Evolutionary conservation across 92 coral and sea anemone genomes (phyloP).

Genomic region (Virgularia gustaviana): DNA sequence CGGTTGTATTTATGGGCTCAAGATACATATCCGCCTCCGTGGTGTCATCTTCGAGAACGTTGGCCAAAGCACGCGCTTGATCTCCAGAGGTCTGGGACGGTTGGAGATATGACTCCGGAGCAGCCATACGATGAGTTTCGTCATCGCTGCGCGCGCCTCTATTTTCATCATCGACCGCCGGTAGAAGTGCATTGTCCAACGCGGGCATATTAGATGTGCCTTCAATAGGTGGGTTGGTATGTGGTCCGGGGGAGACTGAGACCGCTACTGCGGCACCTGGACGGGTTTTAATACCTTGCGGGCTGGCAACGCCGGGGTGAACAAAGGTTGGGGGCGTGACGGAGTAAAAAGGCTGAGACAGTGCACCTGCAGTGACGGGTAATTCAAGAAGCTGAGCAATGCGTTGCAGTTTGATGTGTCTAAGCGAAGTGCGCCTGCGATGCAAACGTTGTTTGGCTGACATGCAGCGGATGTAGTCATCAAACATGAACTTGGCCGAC

Average conservation of each 20-base stretch:
- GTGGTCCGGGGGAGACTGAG: constrained; percentile 9
- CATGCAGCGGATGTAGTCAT: constrained; percentile 99
- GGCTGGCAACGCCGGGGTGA: constrained; percentile 47
- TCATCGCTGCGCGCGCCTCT: background rate
- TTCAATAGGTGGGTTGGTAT: constrained; percentile 27
- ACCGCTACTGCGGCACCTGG: constrained; percentile 36
- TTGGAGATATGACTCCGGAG: constrained; percentile 75
- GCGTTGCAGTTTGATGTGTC: constrained; percentile 89
- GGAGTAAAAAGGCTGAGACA: constrained; percentile 79
- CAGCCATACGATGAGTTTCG: constrained; percentile 58
- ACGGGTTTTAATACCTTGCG: constrained; percentile 30
- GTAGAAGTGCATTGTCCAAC: background rate
- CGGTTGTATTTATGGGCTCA: constrained; percentile 24
- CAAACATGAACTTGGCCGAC: constrained; percentile 94
- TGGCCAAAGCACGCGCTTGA: constrained; percentile 97
- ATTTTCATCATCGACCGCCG: background rate
- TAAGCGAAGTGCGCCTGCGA: constrained; percentile 79
- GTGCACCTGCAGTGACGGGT: constrained; percentile 95
- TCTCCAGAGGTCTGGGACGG: constrained; percentile 59
- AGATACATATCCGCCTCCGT: background rate
- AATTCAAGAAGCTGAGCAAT: constrained; percentile 94
- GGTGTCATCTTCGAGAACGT: constrained; percentile 73
- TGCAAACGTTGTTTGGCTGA: constrained; percentile 96
- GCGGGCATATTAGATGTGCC: background rate
- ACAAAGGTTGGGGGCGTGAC: constrained; percentile 89